These are phyloP conservation scores for Rafetus swinhoei DNA, from an alignment of 2,113 vertebrate species.

Conservation along the genomic window DNA sequence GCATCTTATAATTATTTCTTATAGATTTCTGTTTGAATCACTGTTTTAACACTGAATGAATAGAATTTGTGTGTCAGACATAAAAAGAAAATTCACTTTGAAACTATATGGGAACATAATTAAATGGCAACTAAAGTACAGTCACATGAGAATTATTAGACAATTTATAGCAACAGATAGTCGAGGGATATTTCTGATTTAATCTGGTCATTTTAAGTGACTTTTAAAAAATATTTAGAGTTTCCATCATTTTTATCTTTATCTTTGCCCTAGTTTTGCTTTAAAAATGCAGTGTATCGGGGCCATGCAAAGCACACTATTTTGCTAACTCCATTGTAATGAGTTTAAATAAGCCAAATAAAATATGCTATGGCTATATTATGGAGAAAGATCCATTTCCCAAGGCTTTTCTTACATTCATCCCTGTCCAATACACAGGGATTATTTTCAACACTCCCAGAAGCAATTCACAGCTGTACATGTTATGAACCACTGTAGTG, in stretches of 20 bases:
- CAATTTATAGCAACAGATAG: slow-evolving; percentile 9
- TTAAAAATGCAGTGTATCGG: background rate
- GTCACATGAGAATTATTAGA: slow-evolving; percentile 5
- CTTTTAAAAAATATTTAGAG: background rate
- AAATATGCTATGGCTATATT: background rate
- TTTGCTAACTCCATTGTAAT: background rate
- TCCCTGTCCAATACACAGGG: background rate
- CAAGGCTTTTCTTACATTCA: background rate
- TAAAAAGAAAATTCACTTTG: slow-evolving; percentile 3
- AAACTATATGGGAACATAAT: slow-evolving; percentile 35
- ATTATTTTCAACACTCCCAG: background rate
- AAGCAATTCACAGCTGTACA: background rate
- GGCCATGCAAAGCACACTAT: background rate
- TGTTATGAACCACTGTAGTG: background rate
- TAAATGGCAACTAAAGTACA: slow-evolving; percentile 41
- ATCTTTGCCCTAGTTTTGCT: background rate
- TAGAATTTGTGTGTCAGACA: slow-evolving; percentile 17
- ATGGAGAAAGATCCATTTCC: background rate
- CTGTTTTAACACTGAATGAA: slow-evolving; percentile 16
- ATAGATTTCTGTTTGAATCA: background rate
- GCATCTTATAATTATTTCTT: slow-evolving; percentile 2
- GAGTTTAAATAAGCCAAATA: background rate
- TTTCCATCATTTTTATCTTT: background rate
- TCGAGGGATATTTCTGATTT: background rate
- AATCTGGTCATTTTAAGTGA: background rate